These are phyloP conservation scores for Brachymystax lenok DNA, from an alignment of 2,797 vertebrate genomes.

Conservation along the genomic window DNA sequence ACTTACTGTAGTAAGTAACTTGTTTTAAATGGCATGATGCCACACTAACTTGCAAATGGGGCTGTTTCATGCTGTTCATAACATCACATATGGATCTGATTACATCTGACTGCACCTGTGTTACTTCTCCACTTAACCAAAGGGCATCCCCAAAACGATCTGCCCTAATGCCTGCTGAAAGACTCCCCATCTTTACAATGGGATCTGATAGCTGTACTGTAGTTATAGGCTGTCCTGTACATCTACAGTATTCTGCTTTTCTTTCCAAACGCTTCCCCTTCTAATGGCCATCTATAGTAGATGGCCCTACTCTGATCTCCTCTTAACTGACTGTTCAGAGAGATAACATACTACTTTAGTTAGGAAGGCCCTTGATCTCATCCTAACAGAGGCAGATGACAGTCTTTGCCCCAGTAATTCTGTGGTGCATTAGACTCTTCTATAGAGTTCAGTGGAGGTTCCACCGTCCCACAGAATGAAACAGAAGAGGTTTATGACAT, in stretches of 20 bases:
- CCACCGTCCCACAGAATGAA: neutral
- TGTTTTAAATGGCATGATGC: constrained; percentile 2
- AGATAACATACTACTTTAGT: no score
- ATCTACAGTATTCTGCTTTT: neutral
- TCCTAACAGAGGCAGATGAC: constrained; percentile 4
- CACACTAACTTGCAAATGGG: constrained; percentile 16
- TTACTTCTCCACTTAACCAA: constrained; percentile 46
- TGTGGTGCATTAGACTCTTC: constrained; percentile 16
- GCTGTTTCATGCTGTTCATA: constrained; percentile 27
- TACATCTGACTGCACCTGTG: constrained; percentile 56
- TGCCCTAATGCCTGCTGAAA: constrained; percentile 46
- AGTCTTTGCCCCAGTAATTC: constrained; percentile 32
- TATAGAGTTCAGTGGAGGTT: constrained; percentile 23
- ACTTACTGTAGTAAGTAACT: neutral
- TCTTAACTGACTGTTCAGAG: neutral
- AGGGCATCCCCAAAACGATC: constrained; percentile 61
- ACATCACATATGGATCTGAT: constrained; percentile 20
- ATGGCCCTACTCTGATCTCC: constrained; percentile 33
- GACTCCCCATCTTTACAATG: neutral
- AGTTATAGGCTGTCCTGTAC: neutral
- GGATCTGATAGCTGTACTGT: neutral
- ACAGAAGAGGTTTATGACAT: no score
- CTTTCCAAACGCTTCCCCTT: constrained; percentile 17
- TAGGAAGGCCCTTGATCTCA: no score
- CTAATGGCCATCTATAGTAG: constrained; percentile 6